Evolutionary conservation across 2,797 vertebrate genomes (phyloP).

Genomic region (Meriones psammophilus): DNA sequence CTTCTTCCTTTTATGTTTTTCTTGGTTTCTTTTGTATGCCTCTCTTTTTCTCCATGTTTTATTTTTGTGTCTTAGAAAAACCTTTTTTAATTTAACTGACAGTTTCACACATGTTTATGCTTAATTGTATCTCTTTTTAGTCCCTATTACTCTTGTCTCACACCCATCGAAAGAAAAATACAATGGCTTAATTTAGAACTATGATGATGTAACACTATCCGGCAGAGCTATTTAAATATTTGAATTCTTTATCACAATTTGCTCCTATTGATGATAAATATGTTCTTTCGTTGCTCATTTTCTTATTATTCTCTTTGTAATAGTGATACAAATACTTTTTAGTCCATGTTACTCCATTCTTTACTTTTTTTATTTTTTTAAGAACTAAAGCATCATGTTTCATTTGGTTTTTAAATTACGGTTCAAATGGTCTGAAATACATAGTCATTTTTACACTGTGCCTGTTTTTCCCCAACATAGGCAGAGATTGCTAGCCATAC

Average conservation of each 20-base stretch:
- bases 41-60: not conserved
- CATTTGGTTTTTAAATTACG: not conserved
- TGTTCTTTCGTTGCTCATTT: not conserved
- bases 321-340: not conserved
- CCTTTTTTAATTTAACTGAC: not conserved
- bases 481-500: not conserved
- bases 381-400: not conserved
- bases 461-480: not conserved
- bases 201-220: not conserved
- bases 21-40: not conserved
- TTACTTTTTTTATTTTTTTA: conserved; percentile 42
- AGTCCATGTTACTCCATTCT: not conserved
- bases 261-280: not conserved
- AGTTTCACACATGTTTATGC: not conserved
- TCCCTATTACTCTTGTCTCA: not conserved
- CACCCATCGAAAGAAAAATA: not conserved
- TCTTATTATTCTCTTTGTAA: not conserved
- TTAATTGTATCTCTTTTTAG: not conserved
- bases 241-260: not conserved
- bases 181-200: not conserved
- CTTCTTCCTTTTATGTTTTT: not conserved
- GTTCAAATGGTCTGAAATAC: not conserved
- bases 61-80: not conserved
- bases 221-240: conserved; percentile 26
- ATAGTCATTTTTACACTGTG: not conserved